These are phyloP conservation scores for Hylaeus volcanicus DNA, from an alignment of 1,140 invertebrate genomes.

Conservation along the genomic window DNA sequence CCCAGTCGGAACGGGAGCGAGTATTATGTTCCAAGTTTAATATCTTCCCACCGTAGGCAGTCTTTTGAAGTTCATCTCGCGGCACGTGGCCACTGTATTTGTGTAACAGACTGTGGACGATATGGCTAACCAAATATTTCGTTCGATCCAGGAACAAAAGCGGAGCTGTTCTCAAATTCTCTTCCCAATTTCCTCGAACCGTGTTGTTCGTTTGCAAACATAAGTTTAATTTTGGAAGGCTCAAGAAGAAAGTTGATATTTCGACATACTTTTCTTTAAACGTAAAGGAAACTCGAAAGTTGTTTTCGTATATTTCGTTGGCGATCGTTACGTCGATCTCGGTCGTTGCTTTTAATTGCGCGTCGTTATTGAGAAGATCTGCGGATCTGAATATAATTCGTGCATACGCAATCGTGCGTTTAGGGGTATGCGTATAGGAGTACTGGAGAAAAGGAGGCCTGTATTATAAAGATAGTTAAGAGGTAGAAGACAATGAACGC, in stretches of 20 bases:
- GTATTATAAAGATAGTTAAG: conserved; percentile 65
- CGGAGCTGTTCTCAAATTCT: background rate
- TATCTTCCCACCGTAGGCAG: conserved; percentile 70
- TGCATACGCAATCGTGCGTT: background rate
- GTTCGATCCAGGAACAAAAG: conserved; percentile 2
- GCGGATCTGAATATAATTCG: conserved; percentile 4
- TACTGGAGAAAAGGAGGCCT: background rate
- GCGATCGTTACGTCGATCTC: too few relatives aligned
- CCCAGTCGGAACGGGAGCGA: background rate
- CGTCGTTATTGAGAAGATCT: background rate
- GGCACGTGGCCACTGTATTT: conserved; percentile 75
- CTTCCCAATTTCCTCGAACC: background rate
- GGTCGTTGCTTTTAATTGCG: conserved; percentile 12
- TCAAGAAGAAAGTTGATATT: too few relatives aligned
- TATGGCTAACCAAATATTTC: conserved; percentile 35
- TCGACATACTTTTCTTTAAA: too few relatives aligned
- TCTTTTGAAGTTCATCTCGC: conserved; percentile 60
- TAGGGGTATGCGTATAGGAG: background rate
- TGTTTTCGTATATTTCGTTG: too few relatives aligned
- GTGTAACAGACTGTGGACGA: conserved; percentile 71
- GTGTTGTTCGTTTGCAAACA: background rate
- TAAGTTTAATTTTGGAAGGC: too few relatives aligned
- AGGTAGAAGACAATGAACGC: conserved; percentile 56
- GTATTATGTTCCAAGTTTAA: conserved; percentile 69
- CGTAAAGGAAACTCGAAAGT: too few relatives aligned